phyloP scores from a whole-genome alignment of 2,797 vertebrate species.

The Anableps anableps region DNA sequence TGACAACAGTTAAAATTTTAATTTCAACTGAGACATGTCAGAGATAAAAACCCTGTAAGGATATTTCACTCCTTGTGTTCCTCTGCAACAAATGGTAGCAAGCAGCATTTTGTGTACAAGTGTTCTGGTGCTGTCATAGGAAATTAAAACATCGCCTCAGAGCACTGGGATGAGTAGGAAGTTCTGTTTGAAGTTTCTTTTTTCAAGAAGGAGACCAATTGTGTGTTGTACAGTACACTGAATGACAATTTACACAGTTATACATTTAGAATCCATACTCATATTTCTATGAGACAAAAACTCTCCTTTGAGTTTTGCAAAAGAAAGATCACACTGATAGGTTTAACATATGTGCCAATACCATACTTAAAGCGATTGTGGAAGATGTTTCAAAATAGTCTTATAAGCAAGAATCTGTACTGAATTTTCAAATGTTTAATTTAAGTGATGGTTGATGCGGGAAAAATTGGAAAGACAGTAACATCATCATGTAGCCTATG shows the following conservation, averaged over 20 bases:
- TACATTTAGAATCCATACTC: constrained; percentile 22
- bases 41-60: constrained; percentile 21
- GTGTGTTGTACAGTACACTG: constrained; percentile 32
- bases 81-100: constrained; percentile 48
- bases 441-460: neutral
- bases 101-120: constrained; percentile 62
- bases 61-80: constrained; percentile 46
- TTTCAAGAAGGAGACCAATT: constrained; percentile 41
- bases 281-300: neutral
- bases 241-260: constrained; percentile 46
- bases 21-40: constrained; percentile 31
- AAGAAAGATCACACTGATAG: neutral
- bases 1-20: constrained; percentile 22
- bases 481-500: neutral
- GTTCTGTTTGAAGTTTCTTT: constrained; percentile 56
- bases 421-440: neutral
- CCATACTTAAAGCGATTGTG: neutral
- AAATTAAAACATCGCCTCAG: constrained; percentile 62
- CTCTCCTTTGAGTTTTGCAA: neutral
- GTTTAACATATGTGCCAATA: neutral
- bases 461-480: neutral
- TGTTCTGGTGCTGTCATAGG: constrained; percentile 53
- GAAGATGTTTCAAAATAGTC: neutral
- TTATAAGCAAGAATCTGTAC: neutral
- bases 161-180: constrained; percentile 36